A percentile compares a stretch with the other conserved stretches of the same genome.
Conservation (phyloP, 2,888 invertebrate genomes). For the Imbricaverruca yamaguchii region DNA sequence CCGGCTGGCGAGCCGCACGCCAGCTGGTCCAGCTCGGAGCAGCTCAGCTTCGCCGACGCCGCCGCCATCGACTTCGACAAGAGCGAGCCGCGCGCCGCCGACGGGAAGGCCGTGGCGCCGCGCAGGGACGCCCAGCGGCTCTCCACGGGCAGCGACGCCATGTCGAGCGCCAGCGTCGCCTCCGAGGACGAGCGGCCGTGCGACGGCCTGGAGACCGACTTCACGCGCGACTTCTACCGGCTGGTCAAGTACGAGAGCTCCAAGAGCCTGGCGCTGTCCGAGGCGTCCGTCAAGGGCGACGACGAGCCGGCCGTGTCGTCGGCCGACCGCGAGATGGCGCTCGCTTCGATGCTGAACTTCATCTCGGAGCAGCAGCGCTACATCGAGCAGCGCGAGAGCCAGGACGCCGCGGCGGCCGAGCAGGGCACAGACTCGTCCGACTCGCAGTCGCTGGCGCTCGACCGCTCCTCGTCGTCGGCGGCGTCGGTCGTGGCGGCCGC, state of each 20-base stretch:
- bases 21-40: conserved; percentile 33
- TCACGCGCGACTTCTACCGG: conserved; percentile 70
- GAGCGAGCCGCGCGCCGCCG: conserved; percentile 29
- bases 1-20: conserved; percentile 30
- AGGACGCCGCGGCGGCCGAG: conserved; percentile 42
- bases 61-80: conserved; percentile 31
- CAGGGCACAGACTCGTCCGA: neutral
- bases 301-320: conserved; percentile 26
- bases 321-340: conserved; percentile 44
- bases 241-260: conserved; percentile 73
- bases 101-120: conserved; percentile 42
- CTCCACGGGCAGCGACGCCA: conserved; percentile 32
- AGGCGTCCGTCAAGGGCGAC: conserved; percentile 48
- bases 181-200: conserved; percentile 26
- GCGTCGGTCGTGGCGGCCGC: neutral
- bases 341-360: conserved; percentile 65
- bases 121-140: neutral
- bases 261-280: conserved; percentile 55
- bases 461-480: neutral
- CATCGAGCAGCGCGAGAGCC: conserved; percentile 53
- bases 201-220: conserved; percentile 46
- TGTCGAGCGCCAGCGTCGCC: conserved; percentile 28
- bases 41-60: conserved; percentile 31
- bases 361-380: conserved; percentile 70
- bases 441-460: neutral